Evolutionary conservation across 2,797 vertebrate genomes (phyloP).

Genomic region (Oryzias dopingdopingensis): DNA sequence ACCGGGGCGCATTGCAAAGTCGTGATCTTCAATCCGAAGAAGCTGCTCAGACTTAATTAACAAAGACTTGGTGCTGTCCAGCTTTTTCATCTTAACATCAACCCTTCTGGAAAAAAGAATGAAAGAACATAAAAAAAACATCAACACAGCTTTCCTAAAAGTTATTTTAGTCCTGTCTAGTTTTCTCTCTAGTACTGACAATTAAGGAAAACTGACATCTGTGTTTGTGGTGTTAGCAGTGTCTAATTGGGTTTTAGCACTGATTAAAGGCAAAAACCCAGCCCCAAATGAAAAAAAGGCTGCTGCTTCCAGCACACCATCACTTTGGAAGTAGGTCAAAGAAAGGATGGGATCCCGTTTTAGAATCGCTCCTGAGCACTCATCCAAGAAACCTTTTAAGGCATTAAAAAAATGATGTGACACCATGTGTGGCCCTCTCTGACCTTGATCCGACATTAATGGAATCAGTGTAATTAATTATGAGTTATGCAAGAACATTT

Average conservation of each 20-base stretch:
- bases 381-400: too few species aligned
- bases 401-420: neutral
- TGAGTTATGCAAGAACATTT: slow-evolving; percentile 17
- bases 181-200: slow-evolving; percentile 34
- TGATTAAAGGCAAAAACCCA: slow-evolving; percentile 50
- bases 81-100: slow-evolving; percentile 81
- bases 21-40: slow-evolving; percentile 88
- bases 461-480: slow-evolving; percentile 11
- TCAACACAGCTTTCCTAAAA: slow-evolving; percentile 29
- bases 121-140: slow-evolving; percentile 10
- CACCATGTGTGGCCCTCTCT: slow-evolving; percentile 21
- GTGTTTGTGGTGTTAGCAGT: slow-evolving; percentile 34
- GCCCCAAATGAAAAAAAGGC: slow-evolving; percentile 22
- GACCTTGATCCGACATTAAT: slow-evolving; percentile 19
- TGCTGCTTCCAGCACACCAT: slow-evolving; percentile 12
- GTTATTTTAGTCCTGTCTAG: slow-evolving; percentile 6
- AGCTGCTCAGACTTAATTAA: slow-evolving; percentile 87
- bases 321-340: slow-evolving; percentile 9
- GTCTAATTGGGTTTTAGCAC: slow-evolving; percentile 45
- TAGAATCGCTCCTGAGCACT: slow-evolving; percentile 6
- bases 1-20: slow-evolving; percentile 90
- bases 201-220: slow-evolving; percentile 42
- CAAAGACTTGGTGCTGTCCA: slow-evolving; percentile 85
- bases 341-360: slow-evolving; percentile 2
- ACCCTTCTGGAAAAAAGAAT: slow-evolving; percentile 63